These are phyloP conservation scores for Limnothrissa miodon DNA, from an alignment of 2,113 vertebrate genomes.

Conservation along the genomic window DNA sequence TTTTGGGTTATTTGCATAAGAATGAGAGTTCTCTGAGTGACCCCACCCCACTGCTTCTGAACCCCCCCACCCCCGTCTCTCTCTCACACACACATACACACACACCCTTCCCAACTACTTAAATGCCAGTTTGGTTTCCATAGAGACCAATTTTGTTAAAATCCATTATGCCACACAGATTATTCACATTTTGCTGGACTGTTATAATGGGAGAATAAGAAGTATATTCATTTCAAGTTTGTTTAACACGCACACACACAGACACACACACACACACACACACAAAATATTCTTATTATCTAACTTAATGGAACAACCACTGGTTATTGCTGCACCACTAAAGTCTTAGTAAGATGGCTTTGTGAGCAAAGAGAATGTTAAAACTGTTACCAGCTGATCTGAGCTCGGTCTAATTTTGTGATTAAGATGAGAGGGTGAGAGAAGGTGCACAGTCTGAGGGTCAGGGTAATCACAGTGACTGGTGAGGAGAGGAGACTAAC, in stretches of 20 bases:
- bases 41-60: neutral
- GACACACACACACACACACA: neutral
- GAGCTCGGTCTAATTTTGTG: neutral
- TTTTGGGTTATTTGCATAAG: conserved; percentile 12
- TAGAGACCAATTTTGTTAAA: neutral
- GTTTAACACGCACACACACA: neutral
- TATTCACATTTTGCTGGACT: neutral
- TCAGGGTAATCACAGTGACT: conserved; percentile 78
- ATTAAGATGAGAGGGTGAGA: conserved; percentile 60
- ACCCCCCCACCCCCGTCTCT: conserved; percentile 21
- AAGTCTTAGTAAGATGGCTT: neutral
- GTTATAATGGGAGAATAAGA: neutral
- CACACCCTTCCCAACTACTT: neutral
- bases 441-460: conserved; percentile 48
- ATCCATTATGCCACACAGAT: neutral
- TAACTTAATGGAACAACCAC: neutral
- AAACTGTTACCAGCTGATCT: neutral
- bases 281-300: neutral
- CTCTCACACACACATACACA: conserved; percentile 33
- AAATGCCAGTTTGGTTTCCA: neutral
- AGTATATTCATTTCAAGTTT: neutral
- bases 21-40: conserved; percentile 1
- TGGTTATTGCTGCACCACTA: neutral
- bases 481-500: conserved; percentile 51
- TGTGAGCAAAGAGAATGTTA: neutral